Evolutionary conservation across 1,140 invertebrate genomes (phyloP), one percentile per base, ranked within the genome.

Genomic region (Drosophila melanica): DNA sequence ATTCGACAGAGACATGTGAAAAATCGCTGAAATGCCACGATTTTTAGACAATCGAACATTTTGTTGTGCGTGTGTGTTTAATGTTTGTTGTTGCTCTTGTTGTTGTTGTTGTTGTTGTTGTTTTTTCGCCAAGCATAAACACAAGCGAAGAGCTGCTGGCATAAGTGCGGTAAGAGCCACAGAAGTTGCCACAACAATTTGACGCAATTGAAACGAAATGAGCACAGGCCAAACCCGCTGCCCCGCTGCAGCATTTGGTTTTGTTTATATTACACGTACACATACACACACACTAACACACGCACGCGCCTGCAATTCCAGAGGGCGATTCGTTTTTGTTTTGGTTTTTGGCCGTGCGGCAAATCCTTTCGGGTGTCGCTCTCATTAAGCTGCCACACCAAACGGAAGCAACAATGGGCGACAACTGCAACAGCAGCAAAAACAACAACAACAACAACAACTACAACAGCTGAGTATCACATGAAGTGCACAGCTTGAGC

Each of bases 331-430:
- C 50, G 59, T 59, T 50, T 39, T 55, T 39, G 48, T 33, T 70
- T 76, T 75, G 74, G 51, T 74, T 79, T 74, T 79, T 66, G 69
- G 50, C 10, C 59, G 11, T 50, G 77, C 48, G 23, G 74, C 68
- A 81, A 86, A 86, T 81, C 79, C 82, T 76, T 79, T 75, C 55
- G 82, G 79, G 45, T 78, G 72, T 87, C 67, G 72, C 35, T 33
- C 66, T 75, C 72, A 87, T 86, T 87, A 87, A 81, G 78, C 75
- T 77, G 78, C 75, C 74, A 78, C 74, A 75, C 85, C 81, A 86
- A 86, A 86, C 78, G 81, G 81, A 85, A 85, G 68, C 57, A 53
- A 54, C 69, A 75, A 71, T 66, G 62, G 50, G 78, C 74, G 78
- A 78, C 69, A 71, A 81, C 70, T 69, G 79, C 74, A 77, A 48